Evolutionary conservation across 2,888 invertebrate genomes (phyloP), one percentile per base, ranked within the genome.

Genomic region (Tuta absoluta): DNA sequence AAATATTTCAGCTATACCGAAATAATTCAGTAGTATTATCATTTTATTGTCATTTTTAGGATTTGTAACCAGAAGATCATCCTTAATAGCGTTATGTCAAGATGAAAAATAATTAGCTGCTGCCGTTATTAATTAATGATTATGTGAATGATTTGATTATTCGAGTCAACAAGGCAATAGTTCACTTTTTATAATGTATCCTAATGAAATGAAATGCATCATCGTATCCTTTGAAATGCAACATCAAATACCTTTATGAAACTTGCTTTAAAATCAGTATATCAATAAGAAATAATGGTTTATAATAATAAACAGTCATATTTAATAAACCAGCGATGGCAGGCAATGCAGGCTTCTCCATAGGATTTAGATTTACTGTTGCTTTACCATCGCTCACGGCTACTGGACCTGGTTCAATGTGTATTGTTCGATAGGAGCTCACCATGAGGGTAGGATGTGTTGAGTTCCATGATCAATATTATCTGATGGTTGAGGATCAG

Each of bases 381-480:
- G 59, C 21, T 74, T 33, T 71, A 71, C 68, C 75, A 75, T 81
- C 76, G 80, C 83, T 81, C 78, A 73, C 74, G 82, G 82, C 81
- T 72, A 77, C 69, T 57, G n/a, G n/a, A n/a, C n/a, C n/a, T n/a
- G 33, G 33, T 74, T 82, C 84, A 84, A 80, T 84, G 75, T 75
- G 75, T 79, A 80, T 79, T 84, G 82, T 85, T 78, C 81, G 80
- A 80, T 81, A 79, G 77, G 75, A 73, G 53, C 24, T 53, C 4
- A 12, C 17, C 17, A 17, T 45, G n/a, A 17, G n/a, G 1, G 45
- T 3, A n/a, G 45, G 45, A 17, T 17, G 45, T 45, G 45, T 45
- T 45, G 45, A 45, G 1, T n/a, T 17, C n/a, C n/a, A 17, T 17
- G 45, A 45, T 45, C 2, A 37, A 37, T 8, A 45, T 17, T 8